These are phyloP conservation scores for Drosophila albomicans DNA, from an alignment of 1,140 invertebrate genomes.

Conservation along the genomic window DNA sequence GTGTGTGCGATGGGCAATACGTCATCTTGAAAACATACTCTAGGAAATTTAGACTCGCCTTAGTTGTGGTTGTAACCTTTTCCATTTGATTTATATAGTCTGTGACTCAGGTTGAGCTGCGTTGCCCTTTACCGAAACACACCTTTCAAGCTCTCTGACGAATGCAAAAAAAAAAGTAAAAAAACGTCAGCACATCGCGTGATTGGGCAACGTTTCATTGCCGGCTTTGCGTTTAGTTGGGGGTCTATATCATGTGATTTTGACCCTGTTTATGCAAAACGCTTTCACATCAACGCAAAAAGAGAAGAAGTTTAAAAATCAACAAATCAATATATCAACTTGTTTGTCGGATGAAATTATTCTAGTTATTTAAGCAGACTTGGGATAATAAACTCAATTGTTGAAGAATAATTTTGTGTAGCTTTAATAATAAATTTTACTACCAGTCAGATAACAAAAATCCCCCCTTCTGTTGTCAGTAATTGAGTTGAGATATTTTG, in stretches of 20 bases:
- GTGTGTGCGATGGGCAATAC: constrained; percentile 30
- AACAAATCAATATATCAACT: constrained; percentile 56
- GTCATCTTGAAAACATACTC: constrained; percentile 35
- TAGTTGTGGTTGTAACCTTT: constrained; percentile 52
- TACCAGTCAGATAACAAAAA: too few relatives aligned
- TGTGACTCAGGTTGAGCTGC: constrained; percentile 55
- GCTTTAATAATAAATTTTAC: too few relatives aligned
- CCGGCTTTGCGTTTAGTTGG: neutral
- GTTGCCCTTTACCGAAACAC: constrained; percentile 44
- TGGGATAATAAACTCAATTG: neutral
- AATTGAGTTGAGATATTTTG: too few relatives aligned
- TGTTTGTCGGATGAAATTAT: neutral
- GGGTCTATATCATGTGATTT: constrained; percentile 57
- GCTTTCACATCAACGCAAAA: constrained; percentile 36
- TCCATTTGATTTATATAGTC: constrained; percentile 61
- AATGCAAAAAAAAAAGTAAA: constrained; percentile 49
- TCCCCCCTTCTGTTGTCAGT: too few relatives aligned
- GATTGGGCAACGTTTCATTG: constrained; percentile 53
- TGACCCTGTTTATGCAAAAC: constrained; percentile 57
- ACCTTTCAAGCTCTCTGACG: constrained; percentile 28
- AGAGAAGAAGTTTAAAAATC: neutral
- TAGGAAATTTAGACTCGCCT: constrained; percentile 23
- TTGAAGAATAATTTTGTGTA: too few relatives aligned
- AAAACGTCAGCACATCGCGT: constrained; percentile 60
- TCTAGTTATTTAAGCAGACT: neutral